Evolutionary conservation across 2,888 invertebrate genomes (phyloP).

Genomic region (Protophormia terraenovae): DNA sequence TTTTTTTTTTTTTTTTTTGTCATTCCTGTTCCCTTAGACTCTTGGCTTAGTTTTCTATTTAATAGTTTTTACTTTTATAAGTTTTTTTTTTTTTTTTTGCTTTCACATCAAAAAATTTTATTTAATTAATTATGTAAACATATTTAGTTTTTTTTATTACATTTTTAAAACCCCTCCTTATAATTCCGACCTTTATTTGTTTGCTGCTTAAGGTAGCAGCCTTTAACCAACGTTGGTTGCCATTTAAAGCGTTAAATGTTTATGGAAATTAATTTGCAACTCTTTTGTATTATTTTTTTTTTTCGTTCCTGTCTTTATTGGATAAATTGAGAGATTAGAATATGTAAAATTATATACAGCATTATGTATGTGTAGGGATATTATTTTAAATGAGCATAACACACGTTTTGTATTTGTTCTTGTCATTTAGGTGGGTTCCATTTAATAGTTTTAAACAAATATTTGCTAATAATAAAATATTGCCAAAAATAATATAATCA

Average conservation of each 20-base stretch:
- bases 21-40: background rate
- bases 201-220: background rate
- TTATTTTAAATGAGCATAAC: conserved; percentile 46
- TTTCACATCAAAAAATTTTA: conserved; percentile 69
- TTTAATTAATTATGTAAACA: conserved; percentile 78
- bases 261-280: conserved; percentile 78
- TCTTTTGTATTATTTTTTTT: conserved; percentile 68
- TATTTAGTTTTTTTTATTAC: conserved; percentile 68
- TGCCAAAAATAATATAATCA: conserved; percentile 8
- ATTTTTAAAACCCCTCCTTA: background rate
- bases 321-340: conserved; percentile 78
- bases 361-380: conserved; percentile 17
- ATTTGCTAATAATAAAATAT: conserved; percentile 54
- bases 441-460: conserved; percentile 62
- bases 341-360: background rate
- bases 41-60: conserved; percentile 9
- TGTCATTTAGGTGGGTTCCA: conserved; percentile 45
- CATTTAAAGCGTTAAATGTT: conserved; percentile 68
- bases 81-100: conserved; percentile 57
- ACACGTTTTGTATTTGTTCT: conserved; percentile 27
- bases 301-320: conserved; percentile 62
- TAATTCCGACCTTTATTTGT: background rate
- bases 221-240: background rate
- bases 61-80: background rate
- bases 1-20: background rate